Evolutionary conservation across 2,797 vertebrate genomes (phyloP).

Genomic region (Danio tinwini): DNA sequence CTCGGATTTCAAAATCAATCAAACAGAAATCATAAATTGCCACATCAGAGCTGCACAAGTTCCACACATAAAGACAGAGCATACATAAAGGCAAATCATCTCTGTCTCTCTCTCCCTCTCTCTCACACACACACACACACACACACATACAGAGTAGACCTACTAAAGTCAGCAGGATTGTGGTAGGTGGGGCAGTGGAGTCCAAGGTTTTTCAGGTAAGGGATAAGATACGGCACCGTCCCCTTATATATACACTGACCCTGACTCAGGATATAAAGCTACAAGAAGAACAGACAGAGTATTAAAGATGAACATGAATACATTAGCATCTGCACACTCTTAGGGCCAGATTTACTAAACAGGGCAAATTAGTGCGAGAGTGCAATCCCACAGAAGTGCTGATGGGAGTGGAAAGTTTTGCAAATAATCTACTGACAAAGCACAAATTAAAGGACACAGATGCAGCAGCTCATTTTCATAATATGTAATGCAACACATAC

Average conservation of each 20-base stretch:
- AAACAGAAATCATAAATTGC: no score
- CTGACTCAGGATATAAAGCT: conserved; percentile 99
- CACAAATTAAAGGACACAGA: not conserved
- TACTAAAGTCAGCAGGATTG: conserved; percentile 98
- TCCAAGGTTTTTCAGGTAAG: conserved; percentile 94
- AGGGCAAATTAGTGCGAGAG: not conserved
- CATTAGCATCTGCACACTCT: not conserved
- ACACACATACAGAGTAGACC: conserved; percentile 67
- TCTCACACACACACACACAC: not conserved
- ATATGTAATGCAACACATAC: not conserved
- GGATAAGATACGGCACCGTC: conserved; percentile 93
- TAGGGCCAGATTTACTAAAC: not conserved
- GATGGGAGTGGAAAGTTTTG: conserved; percentile 9
- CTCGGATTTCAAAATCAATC: no score
- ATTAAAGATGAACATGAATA: conserved; percentile 11
- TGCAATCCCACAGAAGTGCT: not conserved
- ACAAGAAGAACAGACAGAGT: conserved; percentile 46
- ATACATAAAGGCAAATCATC: no score
- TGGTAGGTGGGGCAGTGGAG: conserved; percentile 98
- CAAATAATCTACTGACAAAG: not conserved
- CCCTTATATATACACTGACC: conserved; percentile 99
- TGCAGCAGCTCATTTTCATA: not conserved
- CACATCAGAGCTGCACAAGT: no score
- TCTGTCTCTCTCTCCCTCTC: no score
- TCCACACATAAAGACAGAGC: no score